Percentiles rank a stretch among this genome's conserved stretches.
Conservation (phyloP, 1,140 invertebrate genomes). For the Epicauta chinensis region DNA sequence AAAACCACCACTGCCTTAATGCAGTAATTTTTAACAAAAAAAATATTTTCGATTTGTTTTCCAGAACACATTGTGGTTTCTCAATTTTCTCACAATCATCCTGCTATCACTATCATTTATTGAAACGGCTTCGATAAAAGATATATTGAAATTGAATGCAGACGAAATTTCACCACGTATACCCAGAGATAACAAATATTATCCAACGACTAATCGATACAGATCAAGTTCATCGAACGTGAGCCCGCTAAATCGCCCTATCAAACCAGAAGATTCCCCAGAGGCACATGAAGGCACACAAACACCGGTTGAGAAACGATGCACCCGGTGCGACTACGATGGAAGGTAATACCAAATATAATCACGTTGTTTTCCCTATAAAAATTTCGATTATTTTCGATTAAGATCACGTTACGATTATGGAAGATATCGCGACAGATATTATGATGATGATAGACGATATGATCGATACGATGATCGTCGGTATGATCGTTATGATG, state of each 20-base stretch:
- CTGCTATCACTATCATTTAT: background rate
- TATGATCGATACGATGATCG: constrained; percentile 7
- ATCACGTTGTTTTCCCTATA: too few relatives aligned
- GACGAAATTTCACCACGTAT: constrained; percentile 5
- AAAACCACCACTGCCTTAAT: too few relatives aligned
- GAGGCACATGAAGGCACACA: constrained; percentile 16
- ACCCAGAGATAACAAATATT: constrained; percentile 25
- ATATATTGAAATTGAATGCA: constrained; percentile 9
- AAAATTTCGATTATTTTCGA: too few relatives aligned
- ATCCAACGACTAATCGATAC: constrained; percentile 15
- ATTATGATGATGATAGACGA: constrained; percentile 7
- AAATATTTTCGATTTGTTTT: constrained; percentile 1
- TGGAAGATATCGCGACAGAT: background rate
- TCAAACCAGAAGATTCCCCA: constrained; percentile 28
- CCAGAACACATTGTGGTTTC: background rate
- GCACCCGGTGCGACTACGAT: constrained; percentile 18
- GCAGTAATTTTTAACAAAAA: too few relatives aligned
- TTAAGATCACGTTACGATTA: constrained; percentile 2
- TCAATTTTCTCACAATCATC: background rate
- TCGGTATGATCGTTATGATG: constrained; percentile 20
- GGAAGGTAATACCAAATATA: background rate
- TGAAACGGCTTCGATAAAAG: constrained; percentile 12
- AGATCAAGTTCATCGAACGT: constrained; percentile 9
- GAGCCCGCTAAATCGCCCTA: constrained; percentile 8
- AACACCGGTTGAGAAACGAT: constrained; percentile 23